A percentile compares a stretch with the other conserved stretches of the same genome.
phyloP scores from a whole-genome alignment of 2,797 vertebrate species.

The Otus scops region DNA sequence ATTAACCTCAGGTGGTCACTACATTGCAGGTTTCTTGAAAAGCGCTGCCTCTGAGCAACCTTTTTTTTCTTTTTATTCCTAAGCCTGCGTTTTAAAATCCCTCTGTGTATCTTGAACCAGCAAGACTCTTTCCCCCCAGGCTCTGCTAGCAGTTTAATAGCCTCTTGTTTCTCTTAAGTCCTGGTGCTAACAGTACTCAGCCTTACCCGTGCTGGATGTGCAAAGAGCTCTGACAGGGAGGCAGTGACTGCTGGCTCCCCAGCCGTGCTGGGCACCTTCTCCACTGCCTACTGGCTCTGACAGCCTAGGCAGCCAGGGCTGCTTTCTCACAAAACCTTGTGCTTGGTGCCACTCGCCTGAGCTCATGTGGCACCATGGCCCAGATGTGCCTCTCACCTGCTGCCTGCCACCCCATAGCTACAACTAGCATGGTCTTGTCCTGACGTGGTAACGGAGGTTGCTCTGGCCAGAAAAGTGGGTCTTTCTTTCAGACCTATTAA shows the following conservation, averaged over 20 bases:
- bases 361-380: rapidly evolving
- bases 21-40: slow-evolving; percentile 48
- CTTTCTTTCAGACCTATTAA: neutral
- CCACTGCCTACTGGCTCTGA: neutral
- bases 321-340: neutral
- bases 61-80: slow-evolving; percentile 30
- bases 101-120: slow-evolving; percentile 42
- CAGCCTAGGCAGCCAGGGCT: neutral
- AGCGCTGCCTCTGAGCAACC: slow-evolving; percentile 9
- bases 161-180: slow-evolving; percentile 46
- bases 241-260: neutral
- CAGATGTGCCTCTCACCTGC: rapidly evolving
- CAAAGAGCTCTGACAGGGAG: neutral
- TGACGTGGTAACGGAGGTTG: rapidly evolving
- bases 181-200: neutral
- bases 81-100: slow-evolving; percentile 51
- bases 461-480: neutral
- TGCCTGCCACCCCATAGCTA: neutral
- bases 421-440: neutral
- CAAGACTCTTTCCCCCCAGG: slow-evolving; percentile 7
- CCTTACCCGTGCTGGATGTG: neutral
- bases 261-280: rapidly evolving
- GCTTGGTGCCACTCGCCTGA: neutral
- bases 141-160: slow-evolving; percentile 53
- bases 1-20: slow-evolving; percentile 71